Base-by-base conservation (phyloP, 2,113 vertebrate genomes). In the Hemiprocne comata region DNA sequence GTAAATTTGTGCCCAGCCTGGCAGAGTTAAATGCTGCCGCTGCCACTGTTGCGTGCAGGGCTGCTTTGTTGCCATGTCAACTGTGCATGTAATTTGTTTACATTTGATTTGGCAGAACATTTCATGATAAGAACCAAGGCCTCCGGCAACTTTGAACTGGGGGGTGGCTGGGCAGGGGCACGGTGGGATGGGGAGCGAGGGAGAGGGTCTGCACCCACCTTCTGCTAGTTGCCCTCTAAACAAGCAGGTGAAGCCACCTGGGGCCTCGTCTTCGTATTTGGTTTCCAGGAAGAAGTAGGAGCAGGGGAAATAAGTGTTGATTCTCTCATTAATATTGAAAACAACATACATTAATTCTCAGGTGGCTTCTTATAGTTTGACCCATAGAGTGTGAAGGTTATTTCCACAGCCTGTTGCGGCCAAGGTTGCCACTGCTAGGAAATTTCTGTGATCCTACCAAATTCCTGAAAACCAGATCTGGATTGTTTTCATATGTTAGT, bases 51-150 rank as follows among this genome's bases (percentile, higher is more conserved):
- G 92, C 88, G 92, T 97, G 97, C 92, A 58, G 92, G 81, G 91
- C 95, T 95, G 94, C 94, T 97, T 95, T 95, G 97, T 97, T 97
- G 92, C 96, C 97, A 97, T 97, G 97, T 97, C 96, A 97, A 97
- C 97, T 95, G 93, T 97, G 97, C 96, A 97, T 97, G 97, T 97
- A 94, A 97, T 97, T 97, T 97, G 96, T 97, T 97, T 97, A 97
- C 96, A 94, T 97, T 96, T 96, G 95, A 97, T 96, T 96, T 97
- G 96, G 95, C 96, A 97, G 95, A 95, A 97, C 89, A 94, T 96
- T 97, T 95, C 89, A 94, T 83, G 97, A 97, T 97, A 97, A 97
- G 96, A 96, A 93, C 93, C 95, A 95, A 97, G 96, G 96, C 95
- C 97, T 97, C 95, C 9, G 66, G 94, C n/a, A 51, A 94, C 92